Conservation (phyloP, 1,140 invertebrate species). For the Galleria mellonella region DNA sequence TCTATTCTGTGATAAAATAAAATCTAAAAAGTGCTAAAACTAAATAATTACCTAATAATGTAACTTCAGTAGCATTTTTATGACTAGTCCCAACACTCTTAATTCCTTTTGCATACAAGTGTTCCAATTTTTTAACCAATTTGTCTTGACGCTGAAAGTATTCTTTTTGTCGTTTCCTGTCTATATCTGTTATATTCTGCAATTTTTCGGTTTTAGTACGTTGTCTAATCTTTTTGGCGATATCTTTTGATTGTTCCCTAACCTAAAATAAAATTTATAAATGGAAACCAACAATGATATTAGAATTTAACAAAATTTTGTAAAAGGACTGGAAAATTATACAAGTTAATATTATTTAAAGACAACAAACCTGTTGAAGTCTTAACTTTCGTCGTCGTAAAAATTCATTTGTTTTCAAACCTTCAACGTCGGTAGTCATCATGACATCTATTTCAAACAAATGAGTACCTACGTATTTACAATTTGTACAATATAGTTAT, state of each 20-base stretch:
- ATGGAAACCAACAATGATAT: too few relatives aligned
- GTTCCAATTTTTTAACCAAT: slow-evolving; percentile 49
- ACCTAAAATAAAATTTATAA: slow-evolving; percentile 39
- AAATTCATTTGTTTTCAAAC: slow-evolving; percentile 66
- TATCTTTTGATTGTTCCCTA: slow-evolving; percentile 70
- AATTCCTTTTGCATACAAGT: slow-evolving; percentile 46
- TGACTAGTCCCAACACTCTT: slow-evolving; percentile 55
- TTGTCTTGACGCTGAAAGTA: slow-evolving; percentile 53
- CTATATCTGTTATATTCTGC: slow-evolving; percentile 34
- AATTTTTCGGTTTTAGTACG: slow-evolving; percentile 59
- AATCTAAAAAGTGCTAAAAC: not conserved
- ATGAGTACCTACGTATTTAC: not conserved
- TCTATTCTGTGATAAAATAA: not conserved
- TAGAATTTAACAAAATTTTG: slow-evolving; percentile 1
- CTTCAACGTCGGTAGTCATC: slow-evolving; percentile 60
- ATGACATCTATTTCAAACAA: slow-evolving; percentile 19
- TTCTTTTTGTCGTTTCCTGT: slow-evolving; percentile 47
- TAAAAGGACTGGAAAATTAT: too few relatives aligned
- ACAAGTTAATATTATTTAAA: slow-evolving; percentile 20
- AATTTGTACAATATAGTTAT: too few relatives aligned
- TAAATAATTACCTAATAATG: slow-evolving; percentile 22
- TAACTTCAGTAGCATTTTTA: slow-evolving; percentile 36
- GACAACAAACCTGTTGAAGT: slow-evolving; percentile 63
- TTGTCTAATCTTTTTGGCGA: slow-evolving; percentile 65
- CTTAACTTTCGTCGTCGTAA: slow-evolving; percentile 57